These are phyloP conservation scores for Odontomyia ornata DNA, from an alignment of 2,888 invertebrate genomes.

Conservation along the genomic window DNA sequence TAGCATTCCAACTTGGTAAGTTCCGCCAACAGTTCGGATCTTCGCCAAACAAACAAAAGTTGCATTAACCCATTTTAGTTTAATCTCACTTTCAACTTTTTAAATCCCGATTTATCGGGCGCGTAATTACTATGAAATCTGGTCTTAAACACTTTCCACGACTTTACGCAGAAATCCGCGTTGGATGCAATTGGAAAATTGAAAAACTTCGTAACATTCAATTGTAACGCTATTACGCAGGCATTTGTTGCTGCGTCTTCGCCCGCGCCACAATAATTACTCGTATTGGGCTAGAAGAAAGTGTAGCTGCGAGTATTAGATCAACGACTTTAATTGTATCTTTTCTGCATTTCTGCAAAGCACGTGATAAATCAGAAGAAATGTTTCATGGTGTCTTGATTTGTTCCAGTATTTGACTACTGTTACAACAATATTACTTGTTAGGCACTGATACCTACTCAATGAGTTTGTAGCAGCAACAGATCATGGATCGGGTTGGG, in stretches of 20 bases:
- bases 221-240: constrained; percentile 19
- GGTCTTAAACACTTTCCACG: neutral
- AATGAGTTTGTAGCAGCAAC: neutral
- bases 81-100: constrained; percentile 16
- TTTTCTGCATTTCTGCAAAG: neutral
- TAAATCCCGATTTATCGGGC: constrained; percentile 2
- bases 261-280: neutral
- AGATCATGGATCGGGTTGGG: neutral
- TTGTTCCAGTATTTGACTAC: constrained; percentile 43
- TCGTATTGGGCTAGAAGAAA: constrained; percentile 20
- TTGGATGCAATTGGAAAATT: constrained; percentile 13
- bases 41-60: neutral
- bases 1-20: neutral
- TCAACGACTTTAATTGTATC: neutral
- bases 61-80: neutral
- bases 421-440: constrained; percentile 26
- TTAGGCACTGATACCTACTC: neutral
- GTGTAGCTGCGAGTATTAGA: constrained; percentile 15
- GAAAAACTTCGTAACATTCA: constrained; percentile 6
- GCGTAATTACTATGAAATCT: neutral
- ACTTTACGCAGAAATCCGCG: neutral
- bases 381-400: constrained; percentile 38
- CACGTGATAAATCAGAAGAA: neutral
- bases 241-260: neutral
- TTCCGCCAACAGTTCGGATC: neutral